Conservation (phyloP, 2,113 vertebrate species). For the Coryphaenoides rupestris region DNA sequence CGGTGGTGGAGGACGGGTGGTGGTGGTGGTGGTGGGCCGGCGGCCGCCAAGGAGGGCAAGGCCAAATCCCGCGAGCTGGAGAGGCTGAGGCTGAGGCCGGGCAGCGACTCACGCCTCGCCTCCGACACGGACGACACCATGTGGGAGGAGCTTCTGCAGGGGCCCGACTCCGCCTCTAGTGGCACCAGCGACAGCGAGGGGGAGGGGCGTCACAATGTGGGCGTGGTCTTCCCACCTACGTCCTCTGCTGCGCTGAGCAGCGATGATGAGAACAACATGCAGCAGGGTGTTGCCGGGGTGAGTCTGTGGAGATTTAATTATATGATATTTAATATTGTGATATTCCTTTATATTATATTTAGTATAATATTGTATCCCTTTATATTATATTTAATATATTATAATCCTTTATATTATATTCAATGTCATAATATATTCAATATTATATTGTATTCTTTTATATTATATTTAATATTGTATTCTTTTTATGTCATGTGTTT, state of each 20-base stretch:
- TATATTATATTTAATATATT: too few species aligned
- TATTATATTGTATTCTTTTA: too few species aligned
- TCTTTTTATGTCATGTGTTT: too few species aligned
- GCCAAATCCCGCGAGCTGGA: slow-evolving; percentile 49
- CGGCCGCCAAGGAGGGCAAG: neutral
- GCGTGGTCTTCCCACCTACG: slow-evolving; percentile 49
- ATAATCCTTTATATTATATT: too few species aligned
- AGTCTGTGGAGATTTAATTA: too few species aligned
- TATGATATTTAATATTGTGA: too few species aligned
- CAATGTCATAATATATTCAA: too few species aligned
- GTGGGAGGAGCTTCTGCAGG: slow-evolving; percentile 94
- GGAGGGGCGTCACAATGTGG: slow-evolving; percentile 40
- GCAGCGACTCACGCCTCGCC: slow-evolving; percentile 77
- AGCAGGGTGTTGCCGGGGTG: slow-evolving; percentile 73
- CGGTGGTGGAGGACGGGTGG: too few species aligned
- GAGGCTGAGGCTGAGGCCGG: slow-evolving; percentile 75
- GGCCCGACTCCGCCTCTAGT: slow-evolving; percentile 84
- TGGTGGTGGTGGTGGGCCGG: too few species aligned
- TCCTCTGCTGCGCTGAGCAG: slow-evolving; percentile 58
- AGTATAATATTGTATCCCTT: too few species aligned
- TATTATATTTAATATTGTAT: too few species aligned
- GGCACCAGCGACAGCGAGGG: slow-evolving; percentile 87
- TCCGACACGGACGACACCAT: slow-evolving; percentile 94
- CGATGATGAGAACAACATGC: slow-evolving; percentile 84
- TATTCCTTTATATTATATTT: too few species aligned